Evolutionary conservation across 2,113 vertebrate genomes (phyloP).

Genomic region (Motacilla tschutschensis): DNA sequence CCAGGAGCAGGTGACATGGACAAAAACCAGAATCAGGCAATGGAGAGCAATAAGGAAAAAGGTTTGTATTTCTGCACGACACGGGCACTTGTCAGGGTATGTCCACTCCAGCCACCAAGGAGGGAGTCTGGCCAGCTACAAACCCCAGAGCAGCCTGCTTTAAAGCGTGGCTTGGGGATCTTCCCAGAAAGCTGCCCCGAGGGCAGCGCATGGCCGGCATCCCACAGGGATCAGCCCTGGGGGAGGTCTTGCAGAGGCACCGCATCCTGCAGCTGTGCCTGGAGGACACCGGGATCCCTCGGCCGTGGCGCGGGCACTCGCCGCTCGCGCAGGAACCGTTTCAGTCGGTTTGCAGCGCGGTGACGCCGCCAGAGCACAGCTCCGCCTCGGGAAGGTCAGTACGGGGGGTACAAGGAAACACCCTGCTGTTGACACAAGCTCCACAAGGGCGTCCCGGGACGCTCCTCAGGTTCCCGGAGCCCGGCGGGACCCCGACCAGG

Average conservation of each 20-base stretch:
- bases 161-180: fast-evolving
- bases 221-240: neutral
- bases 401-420: fast-evolving
- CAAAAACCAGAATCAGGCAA: neutral
- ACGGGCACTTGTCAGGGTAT: fast-evolving
- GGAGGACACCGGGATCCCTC: fast-evolving
- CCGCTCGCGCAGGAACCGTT: fast-evolving
- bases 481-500: fast-evolving
- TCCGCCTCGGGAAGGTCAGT: fast-evolving
- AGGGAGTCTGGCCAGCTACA: too few relatives aligned
- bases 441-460: fast-evolving
- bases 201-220: neutral
- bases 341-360: neutral
- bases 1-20: neutral
- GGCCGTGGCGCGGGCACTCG: fast-evolving
- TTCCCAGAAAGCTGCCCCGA: neutral
- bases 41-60: neutral
- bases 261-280: neutral
- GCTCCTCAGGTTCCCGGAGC: fast-evolving
- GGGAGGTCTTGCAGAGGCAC: too few relatives aligned
- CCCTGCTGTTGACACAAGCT: fast-evolving
- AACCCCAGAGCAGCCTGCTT: neutral
- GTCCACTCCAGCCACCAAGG: neutral
- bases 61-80: neutral
- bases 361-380: neutral